Percentiles rank a stretch among this genome's conserved stretches.
Evolutionary conservation across 2,797 vertebrate genomes (phyloP).

Genomic region (Spinus pinus): DNA sequence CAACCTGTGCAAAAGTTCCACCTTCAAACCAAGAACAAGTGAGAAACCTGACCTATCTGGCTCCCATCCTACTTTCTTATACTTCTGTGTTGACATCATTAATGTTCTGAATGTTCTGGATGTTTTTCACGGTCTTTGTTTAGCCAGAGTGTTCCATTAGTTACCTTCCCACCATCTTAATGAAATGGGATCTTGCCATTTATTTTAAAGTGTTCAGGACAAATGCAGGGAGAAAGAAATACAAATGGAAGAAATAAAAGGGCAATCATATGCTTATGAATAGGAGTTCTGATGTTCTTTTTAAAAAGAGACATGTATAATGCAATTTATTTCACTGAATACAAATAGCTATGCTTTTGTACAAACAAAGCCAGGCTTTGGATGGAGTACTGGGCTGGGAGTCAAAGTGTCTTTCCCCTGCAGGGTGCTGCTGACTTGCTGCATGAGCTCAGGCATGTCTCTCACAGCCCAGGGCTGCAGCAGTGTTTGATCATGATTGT

Average conservation of each 20-base stretch:
- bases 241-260: not conserved
- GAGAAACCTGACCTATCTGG: not conserved
- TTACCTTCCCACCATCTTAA: not conserved
- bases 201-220: constrained; percentile 1
- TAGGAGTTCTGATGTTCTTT: not conserved
- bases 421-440: not conserved
- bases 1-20: not conserved
- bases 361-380: not conserved
- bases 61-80: not conserved
- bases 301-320: not conserved
- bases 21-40: not conserved
- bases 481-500: not conserved
- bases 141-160: not conserved
- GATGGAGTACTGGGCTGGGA: not conserved
- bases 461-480: not conserved
- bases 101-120: not conserved
- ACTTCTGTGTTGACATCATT: not conserved
- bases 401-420: not conserved
- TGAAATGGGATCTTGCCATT: not conserved
- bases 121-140: not conserved
- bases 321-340: not conserved
- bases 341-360: not conserved
- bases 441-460: not conserved
- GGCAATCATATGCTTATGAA: not conserved
- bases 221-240: not conserved